A percentile compares a stretch with the other conserved stretches of the same genome.
Evolutionary conservation across 2,113 vertebrate genomes (phyloP).

Genomic region (Psilopogon haemacephalus): DNA sequence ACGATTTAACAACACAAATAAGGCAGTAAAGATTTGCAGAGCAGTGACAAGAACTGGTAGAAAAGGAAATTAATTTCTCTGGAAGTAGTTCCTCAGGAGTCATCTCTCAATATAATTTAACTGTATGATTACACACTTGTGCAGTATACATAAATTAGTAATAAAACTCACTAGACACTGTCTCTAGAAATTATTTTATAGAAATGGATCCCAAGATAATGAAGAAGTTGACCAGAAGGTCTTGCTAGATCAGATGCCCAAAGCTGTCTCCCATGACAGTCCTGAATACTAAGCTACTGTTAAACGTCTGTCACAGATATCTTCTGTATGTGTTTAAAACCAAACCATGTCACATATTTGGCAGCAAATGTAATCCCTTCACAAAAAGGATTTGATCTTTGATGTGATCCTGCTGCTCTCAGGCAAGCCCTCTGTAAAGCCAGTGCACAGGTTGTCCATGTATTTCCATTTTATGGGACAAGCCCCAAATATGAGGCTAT

Average conservation of each 20-base stretch:
- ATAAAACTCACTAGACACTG: background rate
- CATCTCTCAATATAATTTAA: background rate
- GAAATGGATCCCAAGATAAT: background rate
- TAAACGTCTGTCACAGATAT: slow-evolving; percentile 41
- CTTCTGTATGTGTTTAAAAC: slow-evolving; percentile 21
- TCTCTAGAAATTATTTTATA: background rate
- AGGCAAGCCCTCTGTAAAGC: background rate
- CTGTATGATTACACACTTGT: background rate
- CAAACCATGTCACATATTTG: slow-evolving; percentile 43
- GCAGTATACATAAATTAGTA: background rate
- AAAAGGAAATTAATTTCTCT: background rate
- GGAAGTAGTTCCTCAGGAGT: background rate
- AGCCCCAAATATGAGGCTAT: background rate
- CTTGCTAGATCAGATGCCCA: background rate
- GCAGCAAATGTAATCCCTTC: slow-evolving; percentile 50
- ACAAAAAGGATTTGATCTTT: slow-evolving; percentile 50
- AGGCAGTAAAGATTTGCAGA: background rate
- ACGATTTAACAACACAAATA: background rate
- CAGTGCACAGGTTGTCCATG: background rate
- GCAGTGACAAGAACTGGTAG: background rate
- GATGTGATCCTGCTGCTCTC: slow-evolving; percentile 9
- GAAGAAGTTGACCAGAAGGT: background rate
- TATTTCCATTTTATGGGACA: background rate
- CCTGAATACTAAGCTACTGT: slow-evolving; percentile 16
- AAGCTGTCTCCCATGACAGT: background rate